Evolutionary conservation across 2,888 invertebrate species (phyloP), one percentile per base, ranked within the genome.

Genomic region (Frankliniella fusca): DNA sequence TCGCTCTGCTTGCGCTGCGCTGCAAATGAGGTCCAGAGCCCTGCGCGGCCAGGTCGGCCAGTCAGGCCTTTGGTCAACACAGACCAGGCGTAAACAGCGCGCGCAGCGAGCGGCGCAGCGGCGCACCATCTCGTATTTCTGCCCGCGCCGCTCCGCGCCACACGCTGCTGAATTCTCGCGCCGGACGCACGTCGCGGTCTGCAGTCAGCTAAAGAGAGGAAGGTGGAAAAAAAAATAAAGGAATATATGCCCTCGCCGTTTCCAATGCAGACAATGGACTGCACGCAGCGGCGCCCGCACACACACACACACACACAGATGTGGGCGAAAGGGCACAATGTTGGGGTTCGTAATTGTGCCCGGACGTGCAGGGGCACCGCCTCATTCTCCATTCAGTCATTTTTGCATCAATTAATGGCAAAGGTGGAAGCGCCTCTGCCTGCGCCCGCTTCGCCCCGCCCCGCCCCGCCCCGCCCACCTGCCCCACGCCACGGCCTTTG

Each of bases 401-500:
- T 76, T 76, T 76, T 76, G 70, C 70, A 76, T 23, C 70, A 76
- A 76, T 76, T 76, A 76, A 23, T 76, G 70, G 70, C 70, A 23
- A 76, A 76, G 70, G 70, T 76, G 70, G 70, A 8, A 61, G 61
- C 61, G 61, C 18, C 27, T 27, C 70, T 76, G 12, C 70, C 23
- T 76, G 23, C 27, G 1, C 54, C 20, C 54, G 20, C 54, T 11
- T 5, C 38, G 38, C 38, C 38, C 38, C 38, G 38, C 38, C 38
- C 38, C 38, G 38, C 38, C 38, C 38, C 38, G 38, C 38, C 38
- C 38, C 38, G 38, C 38, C 38, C 38, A 38, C 38, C 38, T 38
- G 5, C 38, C 38, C 38, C 38, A 38, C 38, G 38, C 38, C 38
- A 5, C 38, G 38, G 38, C 38, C 5, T 38, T 38, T 38, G 38